Evolutionary conservation across 2,888 invertebrate species (phyloP).

Genomic region (Lasioglossum zephyrum): DNA sequence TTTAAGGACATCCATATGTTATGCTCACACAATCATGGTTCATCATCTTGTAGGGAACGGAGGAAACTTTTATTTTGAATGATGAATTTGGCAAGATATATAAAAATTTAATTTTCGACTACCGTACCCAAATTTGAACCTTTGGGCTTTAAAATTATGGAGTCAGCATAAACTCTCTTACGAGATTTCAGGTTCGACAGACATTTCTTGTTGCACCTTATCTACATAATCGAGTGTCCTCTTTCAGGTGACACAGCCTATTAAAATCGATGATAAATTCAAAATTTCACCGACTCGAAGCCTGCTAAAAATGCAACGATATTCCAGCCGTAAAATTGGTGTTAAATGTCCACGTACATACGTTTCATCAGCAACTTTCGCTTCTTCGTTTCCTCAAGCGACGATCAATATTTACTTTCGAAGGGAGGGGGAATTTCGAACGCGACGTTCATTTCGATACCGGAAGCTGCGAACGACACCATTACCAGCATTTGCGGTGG

Average conservation of each 20-base stretch:
- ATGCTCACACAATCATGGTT: too few relatives aligned
- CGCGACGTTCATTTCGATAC: neutral
- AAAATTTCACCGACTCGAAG: neutral
- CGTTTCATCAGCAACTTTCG: neutral
- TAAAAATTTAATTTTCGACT: too few relatives aligned
- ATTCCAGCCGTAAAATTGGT: neutral
- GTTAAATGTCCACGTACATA: neutral
- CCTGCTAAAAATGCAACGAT: conserved; percentile 7
- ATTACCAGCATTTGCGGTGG: conserved; percentile 8
- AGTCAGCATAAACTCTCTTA: neutral
- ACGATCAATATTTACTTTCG: conserved; percentile 14
- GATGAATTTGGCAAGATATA: too few relatives aligned
- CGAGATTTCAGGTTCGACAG: neutral
- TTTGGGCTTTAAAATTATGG: neutral
- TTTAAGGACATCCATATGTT: too few relatives aligned
- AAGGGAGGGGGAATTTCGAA: neutral
- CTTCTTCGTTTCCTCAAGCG: neutral
- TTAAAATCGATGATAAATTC: neutral
- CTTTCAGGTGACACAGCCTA: neutral
- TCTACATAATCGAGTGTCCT: neutral
- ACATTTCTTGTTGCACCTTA: neutral
- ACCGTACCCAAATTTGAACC: neutral
- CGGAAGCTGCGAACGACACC: conserved; percentile 10
- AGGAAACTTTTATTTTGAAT: too few relatives aligned
- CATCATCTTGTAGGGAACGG: too few relatives aligned